These are phyloP conservation scores for Phocides pigmalion DNA, from an alignment of 1,140 invertebrate species.

Conservation along the genomic window DNA sequence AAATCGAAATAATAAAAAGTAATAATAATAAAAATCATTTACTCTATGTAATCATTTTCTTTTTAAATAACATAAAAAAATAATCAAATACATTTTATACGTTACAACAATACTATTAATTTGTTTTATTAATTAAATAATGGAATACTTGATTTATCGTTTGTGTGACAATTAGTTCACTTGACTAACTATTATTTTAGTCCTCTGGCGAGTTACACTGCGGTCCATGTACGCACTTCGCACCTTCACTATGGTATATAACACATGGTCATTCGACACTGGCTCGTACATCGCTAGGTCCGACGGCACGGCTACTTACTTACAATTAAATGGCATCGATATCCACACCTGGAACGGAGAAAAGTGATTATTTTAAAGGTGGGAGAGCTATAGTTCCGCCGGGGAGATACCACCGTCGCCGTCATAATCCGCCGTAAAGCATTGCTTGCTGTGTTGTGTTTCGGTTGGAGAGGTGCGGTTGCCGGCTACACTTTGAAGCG, in stretches of 20 bases:
- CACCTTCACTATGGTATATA: conserved; percentile 35
- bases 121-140: conserved; percentile 68
- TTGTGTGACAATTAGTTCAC: conserved; percentile 63
- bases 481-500: too few relatives aligned
- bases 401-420: too few relatives aligned
- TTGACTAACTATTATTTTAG: conserved; percentile 57
- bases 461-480: too few relatives aligned
- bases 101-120: conserved; percentile 73
- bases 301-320: conserved; percentile 68
- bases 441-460: too few relatives aligned
- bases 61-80: conserved; percentile 80
- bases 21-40: conserved; percentile 66
- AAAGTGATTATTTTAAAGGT: conserved; percentile 1
- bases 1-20: conserved; percentile 45
- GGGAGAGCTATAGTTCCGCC: too few relatives aligned
- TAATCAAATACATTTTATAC: conserved; percentile 64
- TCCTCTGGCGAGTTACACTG: conserved; percentile 12
- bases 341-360: conserved; percentile 68
- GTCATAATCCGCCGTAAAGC: too few relatives aligned
- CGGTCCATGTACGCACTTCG: conserved; percentile 36
- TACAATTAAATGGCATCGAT: conserved; percentile 79
- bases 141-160: conserved; percentile 77
- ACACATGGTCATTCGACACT: conserved; percentile 48
- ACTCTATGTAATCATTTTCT: conserved; percentile 72
- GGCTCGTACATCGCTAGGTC: conserved; percentile 54